A percentile compares a stretch with the other conserved stretches of the same genome.
These are phyloP conservation scores for Falco rusticolus DNA, from an alignment of 2,797 vertebrate species.

Conservation along the genomic window DNA sequence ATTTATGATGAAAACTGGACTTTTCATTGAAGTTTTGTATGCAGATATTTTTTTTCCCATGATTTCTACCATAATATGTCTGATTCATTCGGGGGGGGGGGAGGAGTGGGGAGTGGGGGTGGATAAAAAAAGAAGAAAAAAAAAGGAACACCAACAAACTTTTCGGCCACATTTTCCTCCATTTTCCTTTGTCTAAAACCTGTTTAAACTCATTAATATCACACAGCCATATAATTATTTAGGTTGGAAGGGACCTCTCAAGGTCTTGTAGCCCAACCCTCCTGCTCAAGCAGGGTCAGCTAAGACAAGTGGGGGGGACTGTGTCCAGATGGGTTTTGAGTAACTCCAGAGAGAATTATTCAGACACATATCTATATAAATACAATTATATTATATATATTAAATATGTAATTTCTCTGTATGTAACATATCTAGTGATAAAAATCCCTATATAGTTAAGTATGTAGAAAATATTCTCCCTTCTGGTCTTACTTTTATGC, in stretches of 20 bases:
- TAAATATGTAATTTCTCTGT: too few relatives aligned
- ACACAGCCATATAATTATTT: neutral
- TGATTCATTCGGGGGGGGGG: neutral
- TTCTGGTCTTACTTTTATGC: neutral
- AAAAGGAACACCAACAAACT: neutral
- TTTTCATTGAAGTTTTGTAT: neutral
- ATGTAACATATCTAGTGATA: neutral
- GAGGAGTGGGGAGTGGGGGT: neutral
- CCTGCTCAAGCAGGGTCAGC: too few relatives aligned
- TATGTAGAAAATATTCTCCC: neutral
- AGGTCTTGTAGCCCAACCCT: neutral
- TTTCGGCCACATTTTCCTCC: neutral
- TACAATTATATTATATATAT: neutral
- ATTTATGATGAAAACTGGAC: neutral
- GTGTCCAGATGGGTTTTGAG: neutral
- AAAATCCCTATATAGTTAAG: neutral
- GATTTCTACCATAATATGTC: neutral
- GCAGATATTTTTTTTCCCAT: neutral
- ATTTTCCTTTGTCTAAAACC: neutral
- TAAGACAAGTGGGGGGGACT: too few relatives aligned
- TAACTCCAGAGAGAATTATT: neutral
- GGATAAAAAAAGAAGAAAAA: neutral
- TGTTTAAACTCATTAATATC: neutral
- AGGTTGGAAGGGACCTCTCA: neutral
- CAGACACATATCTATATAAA: neutral